phyloP scores from a whole-genome alignment of 1,140 invertebrate species.

The Drosophila neocordata region DNA sequence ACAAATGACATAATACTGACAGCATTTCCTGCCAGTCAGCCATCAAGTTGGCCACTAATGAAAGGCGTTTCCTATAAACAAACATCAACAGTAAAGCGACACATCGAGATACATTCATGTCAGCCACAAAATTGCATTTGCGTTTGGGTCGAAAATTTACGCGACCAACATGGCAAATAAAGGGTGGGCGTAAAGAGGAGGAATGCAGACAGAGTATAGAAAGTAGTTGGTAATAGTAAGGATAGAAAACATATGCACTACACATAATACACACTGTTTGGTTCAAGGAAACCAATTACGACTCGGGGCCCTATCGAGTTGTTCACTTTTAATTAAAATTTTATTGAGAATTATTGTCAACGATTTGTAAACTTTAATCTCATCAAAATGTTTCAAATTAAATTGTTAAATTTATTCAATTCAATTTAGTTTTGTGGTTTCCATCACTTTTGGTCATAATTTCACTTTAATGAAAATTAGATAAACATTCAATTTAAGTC shows the following conservation, averaged over 20 bases:
- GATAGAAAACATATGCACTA: neutral
- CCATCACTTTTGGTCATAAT: constrained; percentile 13
- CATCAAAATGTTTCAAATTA: constrained; percentile 19
- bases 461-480: neutral
- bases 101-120: constrained; percentile 21
- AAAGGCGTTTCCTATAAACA: constrained; percentile 49
- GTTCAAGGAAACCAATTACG: neutral
- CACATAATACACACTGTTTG: neutral
- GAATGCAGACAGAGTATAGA: constrained; percentile 11
- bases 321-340: constrained; percentile 54
- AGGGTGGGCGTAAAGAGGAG: no score
- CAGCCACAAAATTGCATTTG: constrained; percentile 59
- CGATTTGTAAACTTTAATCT: constrained; percentile 12
- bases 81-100: constrained; percentile 35
- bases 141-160: constrained; percentile 35
- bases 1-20: constrained; percentile 51
- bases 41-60: constrained; percentile 53
- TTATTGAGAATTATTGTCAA: constrained; percentile 42
- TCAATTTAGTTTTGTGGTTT: neutral
- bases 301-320: neutral
- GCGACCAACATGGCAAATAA: neutral
- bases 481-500: neutral
- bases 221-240: neutral
- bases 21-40: constrained; percentile 20
- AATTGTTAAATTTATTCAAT: constrained; percentile 17